These are phyloP conservation scores for Meloidogyne chitwoodi DNA, from an alignment of 1,140 invertebrate genomes.

Conservation along the genomic window DNA sequence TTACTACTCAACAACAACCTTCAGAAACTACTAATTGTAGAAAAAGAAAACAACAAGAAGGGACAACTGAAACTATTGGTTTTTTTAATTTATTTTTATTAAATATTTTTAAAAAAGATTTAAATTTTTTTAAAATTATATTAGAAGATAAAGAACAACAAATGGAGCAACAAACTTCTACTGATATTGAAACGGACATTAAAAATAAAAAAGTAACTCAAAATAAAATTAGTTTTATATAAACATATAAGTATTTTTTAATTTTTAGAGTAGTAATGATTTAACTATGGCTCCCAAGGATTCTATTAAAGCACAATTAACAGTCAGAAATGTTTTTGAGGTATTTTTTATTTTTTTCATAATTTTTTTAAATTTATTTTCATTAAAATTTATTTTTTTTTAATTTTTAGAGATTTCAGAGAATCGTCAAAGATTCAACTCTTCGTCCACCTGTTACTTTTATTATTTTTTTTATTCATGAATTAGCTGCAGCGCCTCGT, in stretches of 20 bases:
- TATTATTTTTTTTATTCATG: constrained; percentile 36
- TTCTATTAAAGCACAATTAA: background rate
- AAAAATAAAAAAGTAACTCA: background rate
- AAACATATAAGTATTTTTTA: too few species aligned
- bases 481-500: constrained; percentile 32
- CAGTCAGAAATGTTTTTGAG: background rate
- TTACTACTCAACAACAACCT: background rate
- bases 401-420: constrained; percentile 28
- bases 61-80: background rate
- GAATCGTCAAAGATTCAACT: constrained; percentile 23
- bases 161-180: too few species aligned
- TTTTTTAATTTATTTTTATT: background rate
- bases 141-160: background rate
- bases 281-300: background rate
- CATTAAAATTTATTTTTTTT: background rate
- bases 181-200: too few species aligned
- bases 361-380: background rate
- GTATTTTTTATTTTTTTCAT: background rate
- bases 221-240: too few species aligned
- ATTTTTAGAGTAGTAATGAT: too few species aligned
- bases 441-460: constrained; percentile 34
- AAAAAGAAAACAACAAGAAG: background rate
- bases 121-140: too few species aligned
- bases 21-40: background rate
- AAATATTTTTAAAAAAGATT: background rate